Evolutionary conservation across 2,888 invertebrate genomes (phyloP), one percentile per base, ranked within the genome.

Genomic region (Lycia hirtaria): DNA sequence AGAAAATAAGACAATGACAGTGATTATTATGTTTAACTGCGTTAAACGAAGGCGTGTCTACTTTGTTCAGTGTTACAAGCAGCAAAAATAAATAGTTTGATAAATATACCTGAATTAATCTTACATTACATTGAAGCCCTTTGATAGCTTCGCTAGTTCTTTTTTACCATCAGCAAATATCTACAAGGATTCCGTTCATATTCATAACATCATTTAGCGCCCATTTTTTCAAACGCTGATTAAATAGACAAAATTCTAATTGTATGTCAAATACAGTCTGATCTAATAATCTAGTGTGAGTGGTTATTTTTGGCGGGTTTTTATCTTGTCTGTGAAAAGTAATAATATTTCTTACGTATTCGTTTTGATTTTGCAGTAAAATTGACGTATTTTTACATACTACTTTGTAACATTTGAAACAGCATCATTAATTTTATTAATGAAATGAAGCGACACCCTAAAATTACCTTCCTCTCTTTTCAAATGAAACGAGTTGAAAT

Each of bases 101-200:
- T 50, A 35, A n/a, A n/a, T 59, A 45, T 59, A 50, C 50, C 38
- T 47, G 45, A 45, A 50, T 59, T 41, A 44, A 43, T 48, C 12
- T 52, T 57, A 48, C 52, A 57, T 43, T 43, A 43, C 15, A 14
- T 10, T 9, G n/a, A 7, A 40, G 30, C 6, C 12, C 5, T 40
- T 28, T n/a, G n/a, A 3, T 24, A 37, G 17, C 10, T 41, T 24
- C 15, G 10, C 20, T 6, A 19, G 12, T 4, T 22, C 15, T 15
- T 1, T 15, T 7, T 17, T 14, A 40, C n/a, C 12, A 40, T 1
- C 5, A 12, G 17, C 33, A 10, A 38, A 38, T 9, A 20, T 20
- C 20, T 6, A 15, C 17, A 2, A 37, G 19, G 37, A 20, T 37
- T 2, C 19, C 19, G 19, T 19, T 40, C 12, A 37, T n/a, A 37